Conservation (phyloP, 1,140 invertebrate genomes). For the Zaprionus lachaisei region DNA sequence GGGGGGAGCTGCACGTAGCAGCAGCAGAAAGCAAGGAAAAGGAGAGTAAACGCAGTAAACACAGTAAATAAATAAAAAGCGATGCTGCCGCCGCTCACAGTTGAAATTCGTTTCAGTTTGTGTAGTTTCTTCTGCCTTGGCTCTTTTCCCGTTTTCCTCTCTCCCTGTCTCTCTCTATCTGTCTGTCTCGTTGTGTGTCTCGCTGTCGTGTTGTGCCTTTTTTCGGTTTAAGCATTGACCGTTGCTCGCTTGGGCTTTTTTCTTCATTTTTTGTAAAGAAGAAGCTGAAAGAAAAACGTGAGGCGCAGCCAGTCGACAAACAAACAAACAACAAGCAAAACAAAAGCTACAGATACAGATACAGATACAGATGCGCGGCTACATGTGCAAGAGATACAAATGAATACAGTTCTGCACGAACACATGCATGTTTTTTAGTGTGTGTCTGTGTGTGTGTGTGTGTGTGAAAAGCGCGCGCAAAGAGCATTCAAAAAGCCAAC, state of each 20-base stretch:
- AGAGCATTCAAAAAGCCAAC: conserved; percentile 71
- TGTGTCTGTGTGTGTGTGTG: conserved; percentile 36
- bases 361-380: conserved; percentile 13
- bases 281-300: conserved; percentile 64
- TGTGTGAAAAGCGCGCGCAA: conserved; percentile 73
- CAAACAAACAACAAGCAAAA: conserved; percentile 58
- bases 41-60: conserved; percentile 73
- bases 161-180: not conserved
- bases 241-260: conserved; percentile 58
- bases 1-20: conserved; percentile 57
- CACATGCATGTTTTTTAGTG: conserved; percentile 9
- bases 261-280: conserved; percentile 15
- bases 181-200: not conserved
- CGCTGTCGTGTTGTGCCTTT: conserved; percentile 18
- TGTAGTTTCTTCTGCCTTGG: conserved; percentile 9
- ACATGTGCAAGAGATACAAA: conserved; percentile 66
- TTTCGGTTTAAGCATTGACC: conserved; percentile 62
- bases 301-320: conserved; percentile 59
- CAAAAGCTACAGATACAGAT: conserved; percentile 24
- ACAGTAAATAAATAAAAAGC: conserved; percentile 75
- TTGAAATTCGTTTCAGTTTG: conserved; percentile 48
- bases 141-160: not conserved
- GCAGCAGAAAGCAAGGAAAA: conserved; percentile 56
- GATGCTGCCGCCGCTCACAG: conserved; percentile 27
- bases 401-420: conserved; percentile 56